Evolutionary conservation across 2,888 invertebrate genomes (phyloP).

Genomic region (Pristionchus arcanus): DNA sequence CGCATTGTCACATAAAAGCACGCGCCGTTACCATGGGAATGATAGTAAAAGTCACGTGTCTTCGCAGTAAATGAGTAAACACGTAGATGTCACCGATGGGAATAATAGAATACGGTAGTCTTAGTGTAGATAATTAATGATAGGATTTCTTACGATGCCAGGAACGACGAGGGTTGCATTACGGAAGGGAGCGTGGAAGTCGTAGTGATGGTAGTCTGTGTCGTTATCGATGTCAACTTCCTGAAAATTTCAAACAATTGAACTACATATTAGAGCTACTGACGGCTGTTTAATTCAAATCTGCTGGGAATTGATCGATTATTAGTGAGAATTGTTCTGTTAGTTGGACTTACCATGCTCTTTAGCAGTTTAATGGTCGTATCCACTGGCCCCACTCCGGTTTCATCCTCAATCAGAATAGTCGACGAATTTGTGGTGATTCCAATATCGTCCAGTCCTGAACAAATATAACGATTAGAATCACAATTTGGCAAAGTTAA

Average conservation of each 20-base stretch:
- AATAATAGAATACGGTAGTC: background rate
- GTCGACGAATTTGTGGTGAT: constrained; percentile 40
- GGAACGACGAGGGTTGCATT: constrained; percentile 19
- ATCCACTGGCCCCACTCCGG: background rate
- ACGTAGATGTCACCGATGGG: background rate
- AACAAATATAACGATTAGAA: no score
- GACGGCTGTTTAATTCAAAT: no score
- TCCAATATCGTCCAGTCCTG: constrained; percentile 45
- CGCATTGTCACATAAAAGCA: background rate
- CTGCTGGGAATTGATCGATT: background rate
- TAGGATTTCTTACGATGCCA: constrained; percentile 13
- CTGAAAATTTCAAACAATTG: background rate
- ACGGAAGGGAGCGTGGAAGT: constrained; percentile 30
- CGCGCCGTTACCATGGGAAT: background rate
- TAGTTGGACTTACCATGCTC: background rate
- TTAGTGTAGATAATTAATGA: background rate
- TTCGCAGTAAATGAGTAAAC: background rate
- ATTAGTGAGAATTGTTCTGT: background rate
- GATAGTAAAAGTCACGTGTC: background rate
- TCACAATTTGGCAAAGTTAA: background rate
- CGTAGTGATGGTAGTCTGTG: constrained; percentile 13
- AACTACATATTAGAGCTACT: no score
- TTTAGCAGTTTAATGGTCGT: constrained; percentile 25
- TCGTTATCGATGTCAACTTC: background rate
- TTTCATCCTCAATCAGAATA: constrained; percentile 30